phyloP scores from a whole-genome alignment of 2,113 vertebrate species.

The Rhagologus leucostigma region DNA sequence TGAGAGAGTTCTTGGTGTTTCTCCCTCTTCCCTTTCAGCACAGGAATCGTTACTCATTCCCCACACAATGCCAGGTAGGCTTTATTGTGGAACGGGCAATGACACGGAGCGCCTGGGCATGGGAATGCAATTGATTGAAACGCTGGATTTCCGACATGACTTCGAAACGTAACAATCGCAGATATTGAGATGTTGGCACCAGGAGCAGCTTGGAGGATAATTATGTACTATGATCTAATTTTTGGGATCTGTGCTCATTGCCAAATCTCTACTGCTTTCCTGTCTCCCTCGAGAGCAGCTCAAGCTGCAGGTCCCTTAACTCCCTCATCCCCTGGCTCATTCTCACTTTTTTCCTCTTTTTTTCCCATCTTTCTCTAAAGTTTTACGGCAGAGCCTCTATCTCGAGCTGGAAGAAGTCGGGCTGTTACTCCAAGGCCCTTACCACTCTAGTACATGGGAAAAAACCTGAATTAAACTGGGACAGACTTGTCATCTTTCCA shows the following conservation, averaged over 20 bases:
- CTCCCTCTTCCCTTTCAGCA: slow-evolving; percentile 51
- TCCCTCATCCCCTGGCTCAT: not conserved
- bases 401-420: not conserved
- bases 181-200: slow-evolving; percentile 28
- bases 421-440: not conserved
- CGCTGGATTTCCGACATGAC: slow-evolving; percentile 61
- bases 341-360: not conserved
- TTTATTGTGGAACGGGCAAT: slow-evolving; percentile 65
- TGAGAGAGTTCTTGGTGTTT: slow-evolving; percentile 43
- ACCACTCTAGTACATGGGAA: not conserved
- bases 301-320: not conserved
- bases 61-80: slow-evolving; percentile 64
- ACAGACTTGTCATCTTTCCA: not conserved
- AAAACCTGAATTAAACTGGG: not conserved
- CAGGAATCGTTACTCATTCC: slow-evolving; percentile 71
- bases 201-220: not conserved
- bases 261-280: slow-evolving; percentile 24
- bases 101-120: slow-evolving; percentile 59
- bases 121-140: slow-evolving; percentile 61
- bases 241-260: not conserved
- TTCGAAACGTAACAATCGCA: slow-evolving; percentile 58
- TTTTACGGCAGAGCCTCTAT: not conserved
- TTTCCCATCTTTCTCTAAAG: not conserved
- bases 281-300: slow-evolving; percentile 33
- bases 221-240: slow-evolving; percentile 56